Base-by-base conservation (phyloP, 2,797 vertebrate species). In the Acanthornis magna region DNA sequence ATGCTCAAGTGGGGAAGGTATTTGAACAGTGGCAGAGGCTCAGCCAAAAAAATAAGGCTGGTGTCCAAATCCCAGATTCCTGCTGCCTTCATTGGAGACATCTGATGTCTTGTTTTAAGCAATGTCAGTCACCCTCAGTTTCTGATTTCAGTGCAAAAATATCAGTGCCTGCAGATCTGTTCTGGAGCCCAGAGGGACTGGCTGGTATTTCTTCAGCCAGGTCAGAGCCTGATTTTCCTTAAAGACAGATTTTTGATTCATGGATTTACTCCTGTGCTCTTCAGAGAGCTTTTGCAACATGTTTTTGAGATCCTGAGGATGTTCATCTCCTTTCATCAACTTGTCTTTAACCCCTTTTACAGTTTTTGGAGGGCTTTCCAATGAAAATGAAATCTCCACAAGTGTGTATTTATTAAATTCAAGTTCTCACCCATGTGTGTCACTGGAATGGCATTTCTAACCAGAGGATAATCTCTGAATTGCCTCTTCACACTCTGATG, bases 361-460 rank as follows among this genome's bases (percentile, higher is more conserved):
- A 89, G 57, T 70, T 78, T 80, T 77, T 55, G 67, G 72, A 68
- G 80, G 76, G 26, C 21, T 85, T 79, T 25, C 47, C 38, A 58
- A 32, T 20, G 63, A 66, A 74, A 66, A 60, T 19, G 36, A 57
- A 50, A 67, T 43, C 32, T 10, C 30, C 25, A 4, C 4, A 20
- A 55, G 22, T 5, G 6, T 50, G 18, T 55, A 9, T 73, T 43
- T 43, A 38, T 40, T 50, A 43, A 54, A 85, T 85, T 65, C 42
- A 72, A 50, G 10, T 65, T 58, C 72, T 70, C 17, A 10, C 27
- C 26, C 1, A 2, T 11, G 2, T 4, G 4, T 65, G 51, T 21
- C 50, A 9, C 12, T 55, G 19, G 18, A 66, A 48, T 62, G 32
- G 23, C 10, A n/a, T 60, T 73, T 30, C 43, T 45, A 34, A 51